A percentile compares a stretch with the other conserved stretches of the same genome.
These are phyloP conservation scores for Drosophila affinis DNA, from an alignment of 2,888 invertebrate genomes.

Conservation along the genomic window DNA sequence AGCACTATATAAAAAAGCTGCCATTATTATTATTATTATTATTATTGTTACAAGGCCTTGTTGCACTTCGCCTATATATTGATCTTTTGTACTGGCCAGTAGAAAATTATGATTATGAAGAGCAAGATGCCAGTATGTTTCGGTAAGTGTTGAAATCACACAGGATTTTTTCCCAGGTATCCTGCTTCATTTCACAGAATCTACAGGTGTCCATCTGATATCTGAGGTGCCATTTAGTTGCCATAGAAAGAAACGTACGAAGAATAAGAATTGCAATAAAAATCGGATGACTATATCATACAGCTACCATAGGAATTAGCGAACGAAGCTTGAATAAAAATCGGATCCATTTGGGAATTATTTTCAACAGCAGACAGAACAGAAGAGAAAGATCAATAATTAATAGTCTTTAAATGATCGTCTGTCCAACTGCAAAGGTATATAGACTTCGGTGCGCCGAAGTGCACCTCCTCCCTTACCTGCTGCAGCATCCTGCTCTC, in stretches of 20 bases:
- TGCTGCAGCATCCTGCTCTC: slow-evolving; percentile 6
- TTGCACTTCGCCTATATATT: too few relatives aligned
- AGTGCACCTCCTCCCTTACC: slow-evolving; percentile 1
- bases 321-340: not conserved
- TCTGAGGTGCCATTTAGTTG: not conserved
- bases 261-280: not conserved
- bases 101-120: not conserved
- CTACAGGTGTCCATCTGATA: not conserved
- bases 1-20: too few relatives aligned
- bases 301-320: not conserved
- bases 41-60: not conserved
- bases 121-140: not conserved
- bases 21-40: not conserved
- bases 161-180: not conserved
- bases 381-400: not conserved
- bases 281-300: not conserved
- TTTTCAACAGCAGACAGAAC: not conserved
- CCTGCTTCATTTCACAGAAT: not conserved
- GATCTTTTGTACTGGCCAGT: not conserved
- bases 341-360: not conserved
- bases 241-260: too few relatives aligned
- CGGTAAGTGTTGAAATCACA: not conserved
- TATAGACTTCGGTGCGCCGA: not conserved
- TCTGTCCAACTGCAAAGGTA: not conserved
- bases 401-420: not conserved